These are phyloP conservation scores for Connochaetes taurinus DNA, from an alignment of 2,113 vertebrate genomes.

Conservation along the genomic window DNA sequence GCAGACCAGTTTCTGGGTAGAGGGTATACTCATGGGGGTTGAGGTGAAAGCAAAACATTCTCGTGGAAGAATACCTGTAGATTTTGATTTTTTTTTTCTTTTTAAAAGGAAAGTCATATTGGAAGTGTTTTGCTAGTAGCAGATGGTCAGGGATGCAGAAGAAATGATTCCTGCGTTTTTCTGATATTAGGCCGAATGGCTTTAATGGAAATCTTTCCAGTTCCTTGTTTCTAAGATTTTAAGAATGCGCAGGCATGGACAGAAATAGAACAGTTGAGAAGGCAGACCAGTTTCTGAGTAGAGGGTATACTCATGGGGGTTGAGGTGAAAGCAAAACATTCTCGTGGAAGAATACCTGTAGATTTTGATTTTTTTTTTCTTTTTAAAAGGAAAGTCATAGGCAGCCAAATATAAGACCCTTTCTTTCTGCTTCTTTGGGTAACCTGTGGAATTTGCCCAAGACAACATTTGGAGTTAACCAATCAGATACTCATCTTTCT, in stretches of 20 bases:
- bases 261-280: not conserved
- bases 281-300: not conserved
- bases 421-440: not conserved
- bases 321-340: not conserved
- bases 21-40: not conserved
- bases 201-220: not conserved
- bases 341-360: not conserved
- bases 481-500: constrained; percentile 2
- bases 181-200: not conserved
- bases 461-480: not conserved
- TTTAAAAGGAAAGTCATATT: no score
- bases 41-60: not conserved
- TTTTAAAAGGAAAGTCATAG: constrained; percentile 24
- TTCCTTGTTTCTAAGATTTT: constrained; percentile 24
- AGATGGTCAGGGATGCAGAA: not conserved
- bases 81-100: not conserved
- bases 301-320: not conserved
- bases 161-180: not conserved
- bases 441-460: constrained; percentile 26
- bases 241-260: not conserved
- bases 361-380: constrained; percentile 28
- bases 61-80: not conserved
- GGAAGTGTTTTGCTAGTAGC: not conserved
- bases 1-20: not conserved
- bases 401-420: constrained; percentile 12